Evolutionary conservation across 2,797 vertebrate genomes (phyloP).

Genomic region (Heterohyrax brucei): DNA sequence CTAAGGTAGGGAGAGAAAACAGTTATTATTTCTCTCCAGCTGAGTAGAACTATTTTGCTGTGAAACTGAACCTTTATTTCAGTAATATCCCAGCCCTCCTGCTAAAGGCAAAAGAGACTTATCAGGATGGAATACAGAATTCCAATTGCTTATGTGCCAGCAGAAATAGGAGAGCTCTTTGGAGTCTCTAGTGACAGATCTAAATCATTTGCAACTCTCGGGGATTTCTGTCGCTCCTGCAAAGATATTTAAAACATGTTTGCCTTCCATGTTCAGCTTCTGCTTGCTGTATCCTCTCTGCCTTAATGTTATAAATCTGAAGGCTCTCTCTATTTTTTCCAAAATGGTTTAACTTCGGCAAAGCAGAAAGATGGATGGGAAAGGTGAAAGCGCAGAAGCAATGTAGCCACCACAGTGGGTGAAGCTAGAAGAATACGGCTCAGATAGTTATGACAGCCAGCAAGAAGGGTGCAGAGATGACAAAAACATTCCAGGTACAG

Average conservation of each 20-base stretch:
- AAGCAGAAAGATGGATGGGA: not conserved
- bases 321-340: not conserved
- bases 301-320: not conserved
- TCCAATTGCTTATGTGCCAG: not conserved
- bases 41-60: not conserved
- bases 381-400: not conserved
- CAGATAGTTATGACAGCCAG: not conserved
- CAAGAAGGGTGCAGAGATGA: not conserved
- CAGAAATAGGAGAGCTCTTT: not conserved
- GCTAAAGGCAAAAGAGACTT: not conserved
- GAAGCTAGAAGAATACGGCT: not conserved
- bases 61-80: not conserved
- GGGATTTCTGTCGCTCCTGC: not conserved
- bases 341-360: not conserved
- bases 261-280: not conserved
- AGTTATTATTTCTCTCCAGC: not conserved
- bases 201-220: not conserved
- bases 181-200: not conserved
- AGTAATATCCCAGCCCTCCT: not conserved
- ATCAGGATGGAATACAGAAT: not conserved
- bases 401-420: too few relatives aligned
- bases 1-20: not conserved
- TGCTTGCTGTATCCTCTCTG: not conserved
- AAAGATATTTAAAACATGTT: not conserved
- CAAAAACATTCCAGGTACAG: not conserved